A percentile compares a stretch with the other conserved stretches of the same genome.
These are phyloP conservation scores for Danio rerio DNA, from an alignment of 2,113 vertebrate genomes.

Conservation along the genomic window GRCz12tu NC_133193.1:18738501-18739000, in stretches of 20 bases:
- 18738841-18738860: too few relatives aligned
- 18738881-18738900: too few relatives aligned
- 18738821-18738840: too few relatives aligned
- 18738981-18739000: too few relatives aligned
- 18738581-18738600: not conserved
- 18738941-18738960: too few relatives aligned
- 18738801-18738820: not conserved
- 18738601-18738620: not conserved
- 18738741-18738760: conserved; percentile 51
- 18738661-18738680: not conserved
- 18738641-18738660: not conserved
- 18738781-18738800: conserved; percentile 39
- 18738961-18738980: too few relatives aligned
- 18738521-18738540: not conserved
- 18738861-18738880: too few relatives aligned
- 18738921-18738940: too few relatives aligned
- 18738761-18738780: conserved; percentile 31
- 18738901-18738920: too few relatives aligned
- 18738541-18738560: not conserved
- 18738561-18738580: conserved; percentile 1
- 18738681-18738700: not conserved
- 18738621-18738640: not conserved
- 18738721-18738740: conserved; percentile 21
- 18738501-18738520: not conserved
- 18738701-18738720: conserved; percentile 35